These are phyloP conservation scores for Carlito syrichta DNA, from an alignment of 2,113 vertebrate genomes.

Conservation along the genomic window DNA sequence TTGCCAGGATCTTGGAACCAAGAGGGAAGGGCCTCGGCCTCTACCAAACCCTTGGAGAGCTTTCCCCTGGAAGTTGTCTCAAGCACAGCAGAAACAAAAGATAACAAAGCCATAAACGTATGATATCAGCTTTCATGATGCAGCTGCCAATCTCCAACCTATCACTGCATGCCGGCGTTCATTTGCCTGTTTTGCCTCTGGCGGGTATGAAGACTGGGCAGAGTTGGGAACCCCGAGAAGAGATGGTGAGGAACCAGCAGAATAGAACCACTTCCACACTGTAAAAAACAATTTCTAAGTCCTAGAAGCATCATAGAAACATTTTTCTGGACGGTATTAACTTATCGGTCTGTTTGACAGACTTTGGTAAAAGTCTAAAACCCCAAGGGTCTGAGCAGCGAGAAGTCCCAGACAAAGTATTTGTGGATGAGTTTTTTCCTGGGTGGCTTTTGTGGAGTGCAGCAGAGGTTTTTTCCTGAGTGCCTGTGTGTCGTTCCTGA, in stretches of 20 bases:
- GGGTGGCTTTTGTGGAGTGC: slow-evolving; percentile 78
- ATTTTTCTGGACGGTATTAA: slow-evolving; percentile 76
- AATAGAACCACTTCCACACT: slow-evolving; percentile 48
- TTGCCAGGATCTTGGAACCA: slow-evolving; percentile 82
- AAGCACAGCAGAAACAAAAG: slow-evolving; percentile 80
- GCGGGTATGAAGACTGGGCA: neutral
- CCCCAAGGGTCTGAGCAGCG: slow-evolving; percentile 83
- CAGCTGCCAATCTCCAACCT: slow-evolving; percentile 57
- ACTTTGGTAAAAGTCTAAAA: slow-evolving; percentile 77
- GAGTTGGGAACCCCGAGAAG: slow-evolving; percentile 25
- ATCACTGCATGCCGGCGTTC: slow-evolving; percentile 70
- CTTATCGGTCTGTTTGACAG: slow-evolving; percentile 79
- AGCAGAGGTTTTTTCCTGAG: slow-evolving; percentile 79
- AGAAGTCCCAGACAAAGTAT: slow-evolving; percentile 79
- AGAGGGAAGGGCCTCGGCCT: slow-evolving; percentile 65
- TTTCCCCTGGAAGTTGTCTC: slow-evolving; percentile 77
- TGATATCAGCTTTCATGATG: slow-evolving; percentile 65
- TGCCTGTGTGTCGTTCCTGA: slow-evolving; percentile 80
- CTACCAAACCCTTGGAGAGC: slow-evolving; percentile 76
- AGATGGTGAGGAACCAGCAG: neutral
- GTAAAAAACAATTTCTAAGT: slow-evolving; percentile 75
- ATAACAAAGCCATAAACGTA: slow-evolving; percentile 82
- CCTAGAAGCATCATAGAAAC: slow-evolving; percentile 78
- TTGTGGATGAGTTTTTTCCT: slow-evolving; percentile 56
- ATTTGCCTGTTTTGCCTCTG: slow-evolving; percentile 70